These are phyloP conservation scores for Drosophila sp. DNA, from an alignment of 1,140 invertebrate genomes.

Conservation along the genomic window DNA sequence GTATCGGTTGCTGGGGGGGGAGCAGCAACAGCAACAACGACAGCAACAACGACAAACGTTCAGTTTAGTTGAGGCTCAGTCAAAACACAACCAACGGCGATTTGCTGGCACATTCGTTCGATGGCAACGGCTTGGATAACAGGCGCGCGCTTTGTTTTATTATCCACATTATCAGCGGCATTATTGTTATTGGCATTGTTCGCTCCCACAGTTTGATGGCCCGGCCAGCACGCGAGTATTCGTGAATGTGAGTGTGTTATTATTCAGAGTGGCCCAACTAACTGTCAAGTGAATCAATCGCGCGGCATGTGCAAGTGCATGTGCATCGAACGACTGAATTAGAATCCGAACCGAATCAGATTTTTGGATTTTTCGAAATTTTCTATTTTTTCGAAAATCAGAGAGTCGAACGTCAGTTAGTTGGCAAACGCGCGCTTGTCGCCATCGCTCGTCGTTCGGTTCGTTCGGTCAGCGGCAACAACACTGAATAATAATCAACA, in stretches of 20 bases:
- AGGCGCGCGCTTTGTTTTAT: slow-evolving; percentile 83
- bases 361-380: slow-evolving; percentile 13
- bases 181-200: slow-evolving; percentile 81
- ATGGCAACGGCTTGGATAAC: slow-evolving; percentile 83
- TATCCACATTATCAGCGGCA: slow-evolving; percentile 82
- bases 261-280: neutral
- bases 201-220: slow-evolving; percentile 38
- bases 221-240: slow-evolving; percentile 35
- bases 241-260: slow-evolving; percentile 25
- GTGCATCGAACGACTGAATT: too few relatives aligned
- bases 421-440: slow-evolving; percentile 54
- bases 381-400: neutral
- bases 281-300: too few relatives aligned
- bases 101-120: slow-evolving; percentile 83
- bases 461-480: slow-evolving; percentile 38
- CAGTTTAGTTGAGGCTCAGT: slow-evolving; percentile 69
- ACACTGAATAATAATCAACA: slow-evolving; percentile 7
- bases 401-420: slow-evolving; percentile 41
- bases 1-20: slow-evolving; percentile 43
- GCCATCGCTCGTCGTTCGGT: slow-evolving; percentile 57
- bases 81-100: slow-evolving; percentile 82
- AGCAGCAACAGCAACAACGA: slow-evolving; percentile 25
- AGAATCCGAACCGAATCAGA: neutral
- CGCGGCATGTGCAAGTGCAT: too few relatives aligned
- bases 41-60: slow-evolving; percentile 32